Conservation (phyloP, 2,113 vertebrate genomes). For the Pteropus alecto region DNA sequence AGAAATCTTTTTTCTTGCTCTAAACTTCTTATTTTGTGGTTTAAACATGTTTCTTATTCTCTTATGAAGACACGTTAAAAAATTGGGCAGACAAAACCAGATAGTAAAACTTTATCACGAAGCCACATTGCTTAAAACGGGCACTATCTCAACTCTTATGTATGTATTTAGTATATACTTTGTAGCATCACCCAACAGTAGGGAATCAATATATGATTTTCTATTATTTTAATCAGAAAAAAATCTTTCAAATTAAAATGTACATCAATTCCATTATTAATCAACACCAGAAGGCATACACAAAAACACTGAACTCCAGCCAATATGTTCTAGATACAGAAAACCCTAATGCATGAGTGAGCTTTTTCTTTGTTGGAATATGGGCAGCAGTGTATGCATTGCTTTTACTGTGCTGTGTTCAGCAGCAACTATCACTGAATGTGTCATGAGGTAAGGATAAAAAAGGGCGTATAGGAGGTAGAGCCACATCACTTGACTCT, state of each 20-base stretch:
- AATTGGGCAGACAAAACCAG: neutral
- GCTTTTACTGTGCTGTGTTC: neutral
- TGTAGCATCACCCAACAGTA: neutral
- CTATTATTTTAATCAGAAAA: slow-evolving; percentile 10
- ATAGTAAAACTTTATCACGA: neutral
- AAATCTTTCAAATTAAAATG: neutral
- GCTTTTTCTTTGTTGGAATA: neutral
- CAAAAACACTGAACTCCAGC: neutral
- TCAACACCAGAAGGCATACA: neutral
- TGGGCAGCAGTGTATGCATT: too few relatives aligned
- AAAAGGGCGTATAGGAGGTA: neutral
- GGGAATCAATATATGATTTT: neutral
- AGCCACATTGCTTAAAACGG: neutral
- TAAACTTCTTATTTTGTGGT: neutral
- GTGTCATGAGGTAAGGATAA: neutral
- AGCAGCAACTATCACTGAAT: rapidly evolving
- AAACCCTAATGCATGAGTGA: neutral
- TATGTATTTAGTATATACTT: neutral
- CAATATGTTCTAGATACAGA: neutral
- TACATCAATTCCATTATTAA: neutral
- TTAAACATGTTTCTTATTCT: neutral
- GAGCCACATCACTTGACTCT: neutral
- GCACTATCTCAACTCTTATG: neutral
- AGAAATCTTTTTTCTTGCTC: neutral
- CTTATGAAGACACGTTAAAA: neutral